These are phyloP conservation scores for Salvelinus namaycush DNA, from an alignment of 2,113 vertebrate species.

Conservation along the genomic window DNA sequence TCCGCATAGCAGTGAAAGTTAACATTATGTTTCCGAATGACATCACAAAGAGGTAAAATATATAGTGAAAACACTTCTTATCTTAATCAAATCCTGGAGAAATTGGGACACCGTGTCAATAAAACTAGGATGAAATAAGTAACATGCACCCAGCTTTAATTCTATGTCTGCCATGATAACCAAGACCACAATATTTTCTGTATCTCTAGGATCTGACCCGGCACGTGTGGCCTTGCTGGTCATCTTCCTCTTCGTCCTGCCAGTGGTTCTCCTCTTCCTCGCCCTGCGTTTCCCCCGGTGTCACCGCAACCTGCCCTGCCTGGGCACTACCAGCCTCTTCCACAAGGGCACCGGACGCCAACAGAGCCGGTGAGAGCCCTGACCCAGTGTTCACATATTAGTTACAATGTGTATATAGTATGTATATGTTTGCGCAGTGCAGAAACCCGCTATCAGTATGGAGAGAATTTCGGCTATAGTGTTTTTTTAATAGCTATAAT, in stretches of 20 bases:
- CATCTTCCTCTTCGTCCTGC: constrained; percentile 74
- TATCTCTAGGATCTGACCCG: constrained; percentile 58
- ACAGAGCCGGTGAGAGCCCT: constrained; percentile 64
- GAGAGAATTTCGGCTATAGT: too few species aligned
- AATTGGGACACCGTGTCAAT: background rate
- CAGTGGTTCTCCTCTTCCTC: constrained; percentile 67
- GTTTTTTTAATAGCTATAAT: too few species aligned
- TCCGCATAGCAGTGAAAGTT: too few species aligned
- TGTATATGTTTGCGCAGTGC: too few species aligned
- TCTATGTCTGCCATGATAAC: background rate
- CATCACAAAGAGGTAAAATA: too few species aligned
- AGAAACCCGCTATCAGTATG: too few species aligned
- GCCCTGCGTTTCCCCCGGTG: constrained; percentile 61
- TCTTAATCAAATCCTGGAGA: background rate
- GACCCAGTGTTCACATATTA: background rate
- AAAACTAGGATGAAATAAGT: background rate
- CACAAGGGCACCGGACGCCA: constrained; percentile 61
- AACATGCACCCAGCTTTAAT: background rate
- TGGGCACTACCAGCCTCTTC: constrained; percentile 55
- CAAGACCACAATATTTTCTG: background rate
- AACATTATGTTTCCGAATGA: too few species aligned
- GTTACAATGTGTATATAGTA: background rate
- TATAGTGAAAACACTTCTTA: background rate
- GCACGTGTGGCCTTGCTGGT: constrained; percentile 69
- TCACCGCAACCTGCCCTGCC: constrained; percentile 48